These are phyloP conservation scores for Anomalospiza imberbis DNA, from an alignment of 2,797 vertebrate species.

Conservation along the genomic window DNA sequence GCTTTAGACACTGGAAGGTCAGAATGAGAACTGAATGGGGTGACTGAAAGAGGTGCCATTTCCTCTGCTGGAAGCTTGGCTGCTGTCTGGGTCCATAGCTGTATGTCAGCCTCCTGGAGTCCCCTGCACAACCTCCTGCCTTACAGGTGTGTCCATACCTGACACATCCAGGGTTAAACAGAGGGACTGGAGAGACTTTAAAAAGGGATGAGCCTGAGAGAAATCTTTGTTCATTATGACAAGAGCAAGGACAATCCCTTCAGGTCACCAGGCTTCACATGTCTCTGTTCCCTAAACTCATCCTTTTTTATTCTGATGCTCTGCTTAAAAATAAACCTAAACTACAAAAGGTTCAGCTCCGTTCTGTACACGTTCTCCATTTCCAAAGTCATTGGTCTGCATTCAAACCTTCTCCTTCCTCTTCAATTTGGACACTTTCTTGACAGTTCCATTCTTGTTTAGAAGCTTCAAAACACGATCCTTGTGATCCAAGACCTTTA, in stretches of 20 bases:
- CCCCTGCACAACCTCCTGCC: constrained; percentile 17
- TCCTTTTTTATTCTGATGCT: constrained; percentile 67
- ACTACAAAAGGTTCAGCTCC: constrained; percentile 53
- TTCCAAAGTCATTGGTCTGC: constrained; percentile 54
- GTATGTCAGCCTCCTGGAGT: constrained; percentile 27
- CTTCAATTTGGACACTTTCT: constrained; percentile 97
- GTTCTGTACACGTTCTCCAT: constrained; percentile 63
- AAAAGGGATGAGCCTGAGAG: constrained; percentile 53
- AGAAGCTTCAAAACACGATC: constrained; percentile 97
- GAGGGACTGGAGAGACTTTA: constrained; percentile 36
- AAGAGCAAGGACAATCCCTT: constrained; percentile 32
- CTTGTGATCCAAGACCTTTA: constrained; percentile 98
- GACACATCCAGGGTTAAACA: constrained; percentile 41
- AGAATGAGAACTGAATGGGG: constrained; percentile 35
- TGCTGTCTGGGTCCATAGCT: constrained; percentile 13
- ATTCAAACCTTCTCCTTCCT: constrained; percentile 90
- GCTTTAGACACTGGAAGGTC: constrained; percentile 43
- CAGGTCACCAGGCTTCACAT: constrained; percentile 12
- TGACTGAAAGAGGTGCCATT: constrained; percentile 24
- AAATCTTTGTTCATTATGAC: constrained; percentile 50
- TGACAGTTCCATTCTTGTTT: constrained; percentile 94
- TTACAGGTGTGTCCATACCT: not conserved
- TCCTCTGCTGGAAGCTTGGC: constrained; percentile 8
- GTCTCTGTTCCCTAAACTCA: constrained; percentile 57
- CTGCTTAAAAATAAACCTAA: constrained; percentile 66